Conservation (phyloP, 1,140 invertebrate genomes). For the Coelopa frigida region DNA sequence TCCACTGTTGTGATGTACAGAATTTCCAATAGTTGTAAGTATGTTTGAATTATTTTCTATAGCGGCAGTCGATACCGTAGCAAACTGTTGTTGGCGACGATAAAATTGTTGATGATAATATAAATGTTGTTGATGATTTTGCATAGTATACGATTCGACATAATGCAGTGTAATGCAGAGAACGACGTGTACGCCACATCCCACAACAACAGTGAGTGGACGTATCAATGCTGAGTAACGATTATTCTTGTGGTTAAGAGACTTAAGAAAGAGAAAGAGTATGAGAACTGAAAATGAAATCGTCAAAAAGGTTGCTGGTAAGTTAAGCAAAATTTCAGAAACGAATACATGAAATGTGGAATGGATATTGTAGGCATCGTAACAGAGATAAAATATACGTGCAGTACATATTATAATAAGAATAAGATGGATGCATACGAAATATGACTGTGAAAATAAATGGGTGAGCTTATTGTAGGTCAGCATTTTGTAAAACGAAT, state of each 20-base stretch:
- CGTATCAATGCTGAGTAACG: slow-evolving; percentile 61
- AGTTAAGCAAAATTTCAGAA: slow-evolving; percentile 71
- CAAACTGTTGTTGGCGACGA: slow-evolving; percentile 33
- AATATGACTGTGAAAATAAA: slow-evolving; percentile 73
- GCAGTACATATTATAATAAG: slow-evolving; percentile 71
- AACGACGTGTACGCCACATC: slow-evolving; percentile 64
- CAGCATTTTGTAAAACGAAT: slow-evolving; percentile 73
- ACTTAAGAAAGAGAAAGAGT: slow-evolving; percentile 70
- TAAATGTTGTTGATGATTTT: slow-evolving; percentile 26
- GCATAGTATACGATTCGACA: slow-evolving; percentile 51
- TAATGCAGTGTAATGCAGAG: slow-evolving; percentile 74
- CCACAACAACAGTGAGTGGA: slow-evolving; percentile 64
- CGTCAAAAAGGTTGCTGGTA: slow-evolving; percentile 75
- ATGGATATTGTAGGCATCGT: slow-evolving; percentile 82
- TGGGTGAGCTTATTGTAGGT: slow-evolving; percentile 73
- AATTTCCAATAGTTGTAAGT: neutral
- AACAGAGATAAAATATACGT: slow-evolving; percentile 77
- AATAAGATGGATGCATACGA: slow-evolving; percentile 72
- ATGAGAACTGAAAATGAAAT: slow-evolving; percentile 79
- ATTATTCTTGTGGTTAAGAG: slow-evolving; percentile 57
- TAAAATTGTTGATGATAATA: slow-evolving; percentile 17
- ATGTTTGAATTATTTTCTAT: too few relatives aligned
- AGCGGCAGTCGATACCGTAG: slow-evolving; percentile 22
- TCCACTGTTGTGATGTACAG: too few relatives aligned
- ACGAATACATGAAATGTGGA: slow-evolving; percentile 68